Base-by-base conservation (phyloP, 2,113 vertebrate species). In the Halichoerus grypus region DNA sequence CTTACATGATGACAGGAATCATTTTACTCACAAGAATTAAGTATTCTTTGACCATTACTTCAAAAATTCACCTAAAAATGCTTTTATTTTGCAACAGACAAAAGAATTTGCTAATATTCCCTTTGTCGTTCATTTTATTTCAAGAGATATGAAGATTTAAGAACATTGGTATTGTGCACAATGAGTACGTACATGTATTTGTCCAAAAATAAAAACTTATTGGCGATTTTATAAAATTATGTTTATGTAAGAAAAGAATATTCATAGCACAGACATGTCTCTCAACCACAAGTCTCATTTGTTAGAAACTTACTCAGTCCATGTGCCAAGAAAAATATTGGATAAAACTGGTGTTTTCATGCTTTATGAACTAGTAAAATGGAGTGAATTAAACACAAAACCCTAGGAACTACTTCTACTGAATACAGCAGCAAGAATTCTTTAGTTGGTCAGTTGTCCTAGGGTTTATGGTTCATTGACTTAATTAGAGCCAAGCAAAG, bases 321-420 rank as follows among this genome's bases (percentile, higher is more conserved):
- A 18, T 71, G 19, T 76, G 59, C 24, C 92, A 96, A 93, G 51
- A 87, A 95, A 88, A 92, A 74, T 96, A 83, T 19, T 95, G 59
- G 93, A 93, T 91, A 79, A 72, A 87, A 93, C 69, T 4, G 7
- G 46, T 69, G 7, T 72, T 79, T 88, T 49, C 42, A 67, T 88
- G 49, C 53, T 67, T 93, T 93, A 87, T 84, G 76, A 96, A 79
- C 57, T 76, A 91, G 53, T 82, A 71, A 95, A 93, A 79, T 87
- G 5, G 13, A 76, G 15, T 94, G n/a, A 97, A 65, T 87, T 90
- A 82, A 81, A 53, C 53, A 46, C 12, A 51, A 46, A 84, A 51
- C 55, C 3, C 3, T 71, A 76, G 21, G 31, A 84, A 83, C 15
- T 57, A 46, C 15, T 69, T 65, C 15, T 22, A 51, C 16, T 51